A percentile compares a stretch with the other conserved stretches of the same genome.
phyloP scores from a whole-genome alignment of 2,888 invertebrate species.

The Drosophila antonietae region DNA sequence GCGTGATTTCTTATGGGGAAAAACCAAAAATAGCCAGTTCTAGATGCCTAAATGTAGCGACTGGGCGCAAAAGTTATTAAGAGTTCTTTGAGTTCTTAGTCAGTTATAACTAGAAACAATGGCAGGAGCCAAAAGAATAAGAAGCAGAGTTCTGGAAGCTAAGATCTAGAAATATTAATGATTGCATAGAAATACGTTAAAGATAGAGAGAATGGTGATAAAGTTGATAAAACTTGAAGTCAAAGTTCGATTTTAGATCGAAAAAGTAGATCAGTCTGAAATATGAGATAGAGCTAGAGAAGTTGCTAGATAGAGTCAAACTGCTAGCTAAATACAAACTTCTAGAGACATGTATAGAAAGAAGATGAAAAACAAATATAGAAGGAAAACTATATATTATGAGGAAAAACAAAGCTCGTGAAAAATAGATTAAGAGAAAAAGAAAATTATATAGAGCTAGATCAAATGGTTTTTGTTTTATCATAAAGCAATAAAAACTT shows the following conservation, averaged over 20 bases:
- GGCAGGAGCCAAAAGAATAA: too few species aligned
- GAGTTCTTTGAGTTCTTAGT: too few species aligned
- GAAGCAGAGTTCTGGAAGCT: not conserved
- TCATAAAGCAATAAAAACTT: too few species aligned
- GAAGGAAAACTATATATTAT: too few species aligned
- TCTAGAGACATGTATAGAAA: not conserved
- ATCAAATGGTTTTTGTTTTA: not conserved
- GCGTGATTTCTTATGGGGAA: slow-evolving; percentile 1
- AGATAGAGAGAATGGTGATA: not conserved
- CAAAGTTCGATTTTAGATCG: not conserved
- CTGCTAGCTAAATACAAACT: not conserved
- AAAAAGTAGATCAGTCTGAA: not conserved
- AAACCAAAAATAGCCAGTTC: not conserved
- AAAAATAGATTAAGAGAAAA: not conserved
- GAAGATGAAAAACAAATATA: not conserved
- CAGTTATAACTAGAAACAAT: too few species aligned
- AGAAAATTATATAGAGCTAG: not conserved
- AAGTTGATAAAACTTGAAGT: not conserved
- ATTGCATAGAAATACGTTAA: too few species aligned
- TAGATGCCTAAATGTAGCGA: not conserved
- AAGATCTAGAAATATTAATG: not conserved
- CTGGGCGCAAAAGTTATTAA: too few species aligned
- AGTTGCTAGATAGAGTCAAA: not conserved
- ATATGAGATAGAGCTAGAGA: not conserved
- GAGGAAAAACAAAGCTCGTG: not conserved